These are phyloP conservation scores for Chelon auratus DNA, from an alignment of 2,797 vertebrate species.

Conservation along the genomic window DNA sequence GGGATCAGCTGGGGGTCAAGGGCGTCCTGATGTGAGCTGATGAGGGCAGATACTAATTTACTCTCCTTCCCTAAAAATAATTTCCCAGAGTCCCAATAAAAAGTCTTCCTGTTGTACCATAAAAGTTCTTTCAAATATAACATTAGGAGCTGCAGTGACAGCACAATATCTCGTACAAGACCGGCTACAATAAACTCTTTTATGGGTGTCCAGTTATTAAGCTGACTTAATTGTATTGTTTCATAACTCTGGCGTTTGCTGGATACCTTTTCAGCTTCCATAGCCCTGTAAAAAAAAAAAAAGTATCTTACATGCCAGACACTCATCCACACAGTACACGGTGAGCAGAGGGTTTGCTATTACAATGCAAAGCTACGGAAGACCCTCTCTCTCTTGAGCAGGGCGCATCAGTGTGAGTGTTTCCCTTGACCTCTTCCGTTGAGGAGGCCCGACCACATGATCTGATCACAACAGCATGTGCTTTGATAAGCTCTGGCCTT, in stretches of 20 bases:
- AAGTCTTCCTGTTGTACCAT: not conserved
- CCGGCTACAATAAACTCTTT: not conserved
- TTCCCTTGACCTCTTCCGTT: constrained; percentile 33
- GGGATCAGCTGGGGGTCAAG: constrained; percentile 23
- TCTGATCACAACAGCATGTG: constrained; percentile 30
- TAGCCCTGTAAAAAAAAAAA: constrained; percentile 8
- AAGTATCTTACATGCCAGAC: not conserved
- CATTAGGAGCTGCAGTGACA: not conserved
- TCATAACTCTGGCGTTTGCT: not conserved
- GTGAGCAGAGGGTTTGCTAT: not conserved
- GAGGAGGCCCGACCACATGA: constrained; percentile 24
- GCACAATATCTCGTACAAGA: not conserved
- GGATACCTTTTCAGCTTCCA: not conserved
- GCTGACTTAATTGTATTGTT: not conserved
- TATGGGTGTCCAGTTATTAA: not conserved
- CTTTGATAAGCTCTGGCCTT: constrained; percentile 53
- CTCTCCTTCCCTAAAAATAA: constrained; percentile 15
- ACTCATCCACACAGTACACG: not conserved
- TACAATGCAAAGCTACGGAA: not conserved
- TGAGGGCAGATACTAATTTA: constrained; percentile 21
- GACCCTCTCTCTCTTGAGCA: not conserved
- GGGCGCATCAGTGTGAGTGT: not conserved
- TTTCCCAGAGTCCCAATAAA: constrained; percentile 6
- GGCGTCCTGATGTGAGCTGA: constrained; percentile 13
- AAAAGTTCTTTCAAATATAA: constrained; percentile 1